Evolutionary conservation across 2,888 invertebrate genomes (phyloP).

Genomic region (Chrysolina americana): DNA sequence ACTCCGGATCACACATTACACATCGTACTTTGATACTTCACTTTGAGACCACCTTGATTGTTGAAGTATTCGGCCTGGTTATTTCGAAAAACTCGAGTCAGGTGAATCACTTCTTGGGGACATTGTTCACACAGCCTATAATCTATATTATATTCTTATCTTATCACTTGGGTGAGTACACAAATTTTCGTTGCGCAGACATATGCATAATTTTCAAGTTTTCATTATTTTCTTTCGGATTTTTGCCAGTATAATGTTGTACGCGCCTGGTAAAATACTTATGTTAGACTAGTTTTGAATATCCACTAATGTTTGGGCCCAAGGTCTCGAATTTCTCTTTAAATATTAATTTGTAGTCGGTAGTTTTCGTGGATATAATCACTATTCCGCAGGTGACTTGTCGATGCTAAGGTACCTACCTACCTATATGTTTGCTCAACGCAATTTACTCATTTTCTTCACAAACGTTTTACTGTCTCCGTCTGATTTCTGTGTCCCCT

Average conservation of each 20-base stretch:
- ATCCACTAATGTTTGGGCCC: slow-evolving; percentile 3
- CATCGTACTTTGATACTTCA: slow-evolving; percentile 11
- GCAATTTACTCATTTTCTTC: not conserved
- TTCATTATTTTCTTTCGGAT: not conserved
- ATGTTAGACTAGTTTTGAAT: not conserved
- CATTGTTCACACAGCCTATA: slow-evolving; percentile 31
- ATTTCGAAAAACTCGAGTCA: slow-evolving; percentile 21
- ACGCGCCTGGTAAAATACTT: not conserved
- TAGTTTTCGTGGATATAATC: slow-evolving; percentile 18
- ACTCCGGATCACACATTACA: slow-evolving; percentile 28
- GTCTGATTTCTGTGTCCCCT: not conserved
- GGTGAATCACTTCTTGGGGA: slow-evolving; percentile 42
- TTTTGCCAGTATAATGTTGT: not conserved
- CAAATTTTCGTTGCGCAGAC: slow-evolving; percentile 25
- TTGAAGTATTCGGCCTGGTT: not conserved
- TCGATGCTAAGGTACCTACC: not conserved
- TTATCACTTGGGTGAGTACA: slow-evolving; percentile 47
- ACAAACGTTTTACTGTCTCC: not conserved
- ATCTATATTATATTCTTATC: slow-evolving; percentile 41
- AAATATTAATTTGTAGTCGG: slow-evolving; percentile 5
- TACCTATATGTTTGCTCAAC: not conserved
- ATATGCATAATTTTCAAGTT: not conserved
- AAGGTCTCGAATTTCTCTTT: slow-evolving; percentile 13
- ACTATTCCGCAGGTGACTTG: slow-evolving; percentile 15
- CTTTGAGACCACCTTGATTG: not conserved